These are phyloP conservation scores for Delichon dasypus DNA, from an alignment of 2,797 vertebrate species.

Conservation along the genomic window DNA sequence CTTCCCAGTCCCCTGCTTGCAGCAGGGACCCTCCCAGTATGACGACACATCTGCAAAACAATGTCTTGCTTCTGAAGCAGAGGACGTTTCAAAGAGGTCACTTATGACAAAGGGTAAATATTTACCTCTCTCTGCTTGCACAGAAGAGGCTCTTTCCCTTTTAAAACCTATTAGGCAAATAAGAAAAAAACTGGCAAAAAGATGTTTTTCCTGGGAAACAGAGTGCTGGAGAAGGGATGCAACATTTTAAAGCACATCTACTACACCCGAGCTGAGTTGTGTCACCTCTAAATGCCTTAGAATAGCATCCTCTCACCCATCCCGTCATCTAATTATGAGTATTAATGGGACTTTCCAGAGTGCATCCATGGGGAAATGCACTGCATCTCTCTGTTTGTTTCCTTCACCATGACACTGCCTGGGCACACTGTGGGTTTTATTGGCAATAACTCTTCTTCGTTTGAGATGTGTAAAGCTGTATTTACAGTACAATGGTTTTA, in stretches of 20 bases:
- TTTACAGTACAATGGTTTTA: slow-evolving; percentile 54
- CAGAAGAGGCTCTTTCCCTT: background rate
- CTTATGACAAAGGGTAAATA: background rate
- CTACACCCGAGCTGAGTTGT: background rate
- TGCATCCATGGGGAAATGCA: background rate
- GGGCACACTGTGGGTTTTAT: slow-evolving; percentile 2
- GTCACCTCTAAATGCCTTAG: slow-evolving; percentile 2
- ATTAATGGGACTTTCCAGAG: slow-evolving; percentile 30
- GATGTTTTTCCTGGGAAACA: background rate
- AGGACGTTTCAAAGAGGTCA: background rate
- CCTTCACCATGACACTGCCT: background rate
- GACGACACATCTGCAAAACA: background rate
- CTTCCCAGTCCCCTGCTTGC: background rate
- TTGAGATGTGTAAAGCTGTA: slow-evolving; percentile 8
- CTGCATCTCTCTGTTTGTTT: slow-evolving; percentile 2
- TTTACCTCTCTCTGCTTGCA: background rate
- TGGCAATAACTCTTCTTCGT: slow-evolving; percentile 23
- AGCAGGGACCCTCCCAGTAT: background rate
- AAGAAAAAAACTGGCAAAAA: background rate
- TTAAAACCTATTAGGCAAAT: background rate
- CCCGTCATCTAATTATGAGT: slow-evolving; percentile 2
- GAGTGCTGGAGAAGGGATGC: background rate
- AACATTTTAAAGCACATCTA: background rate
- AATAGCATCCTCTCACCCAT: background rate
- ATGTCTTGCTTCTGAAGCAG: background rate